Evolutionary conservation across 2,113 vertebrate species (phyloP).

Genomic region (Emydura subglobosa): DNA sequence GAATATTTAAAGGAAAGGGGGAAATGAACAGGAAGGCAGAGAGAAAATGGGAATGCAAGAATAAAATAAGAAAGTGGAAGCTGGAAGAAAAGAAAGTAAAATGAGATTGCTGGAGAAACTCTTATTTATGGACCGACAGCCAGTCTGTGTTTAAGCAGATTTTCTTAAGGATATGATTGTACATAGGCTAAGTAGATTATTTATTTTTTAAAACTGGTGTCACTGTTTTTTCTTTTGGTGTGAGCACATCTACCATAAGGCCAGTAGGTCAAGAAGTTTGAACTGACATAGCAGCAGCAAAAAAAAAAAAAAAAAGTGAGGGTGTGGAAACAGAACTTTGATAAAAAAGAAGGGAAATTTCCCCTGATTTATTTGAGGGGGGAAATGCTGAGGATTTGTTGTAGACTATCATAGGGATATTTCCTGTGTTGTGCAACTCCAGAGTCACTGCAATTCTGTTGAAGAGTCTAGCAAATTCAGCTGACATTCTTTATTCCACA

Average conservation of each 20-base stretch:
- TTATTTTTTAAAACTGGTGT: background rate
- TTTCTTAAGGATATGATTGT: background rate
- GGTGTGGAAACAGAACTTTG: background rate
- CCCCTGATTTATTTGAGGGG: background rate
- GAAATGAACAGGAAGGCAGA: background rate
- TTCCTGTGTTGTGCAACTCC: background rate
- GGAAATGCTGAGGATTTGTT: fast-evolving
- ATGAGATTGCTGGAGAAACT: background rate
- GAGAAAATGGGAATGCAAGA: background rate
- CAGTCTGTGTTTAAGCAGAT: background rate
- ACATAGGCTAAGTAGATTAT: background rate
- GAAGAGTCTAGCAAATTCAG: background rate
- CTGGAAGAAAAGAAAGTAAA: background rate
- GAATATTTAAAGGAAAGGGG: background rate
- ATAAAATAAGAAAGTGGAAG: background rate
- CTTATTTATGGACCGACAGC: background rate
- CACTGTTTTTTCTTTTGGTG: background rate
- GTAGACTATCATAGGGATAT: background rate
- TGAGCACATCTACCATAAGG: background rate
- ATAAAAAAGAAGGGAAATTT: background rate
- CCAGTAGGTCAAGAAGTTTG: background rate
- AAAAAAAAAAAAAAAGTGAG: background rate
- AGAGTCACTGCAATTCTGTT: background rate
- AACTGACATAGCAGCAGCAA: background rate
- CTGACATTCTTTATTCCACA: background rate